A percentile compares a stretch with the other conserved stretches of the same genome.
Evolutionary conservation across 2,113 vertebrate species (phyloP).

Genomic region (Vombatus ursinus): DNA sequence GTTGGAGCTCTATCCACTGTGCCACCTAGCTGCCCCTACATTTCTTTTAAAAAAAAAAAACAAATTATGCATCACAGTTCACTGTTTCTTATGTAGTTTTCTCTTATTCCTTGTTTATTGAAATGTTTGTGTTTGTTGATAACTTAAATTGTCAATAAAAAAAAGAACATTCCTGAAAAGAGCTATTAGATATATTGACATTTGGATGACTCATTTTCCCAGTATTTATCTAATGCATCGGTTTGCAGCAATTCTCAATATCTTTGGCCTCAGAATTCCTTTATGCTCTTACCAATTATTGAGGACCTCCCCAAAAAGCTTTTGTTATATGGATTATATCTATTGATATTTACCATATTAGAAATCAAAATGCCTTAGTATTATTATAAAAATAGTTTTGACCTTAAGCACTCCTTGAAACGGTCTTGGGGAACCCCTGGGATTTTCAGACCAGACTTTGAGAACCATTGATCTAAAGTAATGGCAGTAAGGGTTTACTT

Average conservation of each 20-base stretch:
- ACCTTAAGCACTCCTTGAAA: not conserved
- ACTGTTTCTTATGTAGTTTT: not conserved
- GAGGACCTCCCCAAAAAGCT: not conserved
- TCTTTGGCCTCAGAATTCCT: not conserved
- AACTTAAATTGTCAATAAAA: not conserved
- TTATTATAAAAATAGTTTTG: not conserved
- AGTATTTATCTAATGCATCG: not conserved
- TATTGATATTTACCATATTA: not conserved
- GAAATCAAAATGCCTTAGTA: not conserved
- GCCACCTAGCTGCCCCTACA: no score
- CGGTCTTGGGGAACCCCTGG: not conserved
- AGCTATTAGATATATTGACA: no score
- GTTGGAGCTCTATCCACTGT: no score
- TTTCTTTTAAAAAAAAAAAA: not conserved
- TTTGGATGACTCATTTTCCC: not conserved
- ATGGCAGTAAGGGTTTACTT: conserved; percentile 12
- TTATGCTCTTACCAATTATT: not conserved
- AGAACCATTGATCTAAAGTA: not conserved
- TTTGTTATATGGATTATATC: not conserved
- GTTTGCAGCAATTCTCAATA: not conserved
- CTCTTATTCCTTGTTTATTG: not conserved
- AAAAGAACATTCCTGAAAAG: not conserved
- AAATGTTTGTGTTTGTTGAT: not conserved
- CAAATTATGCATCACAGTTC: not conserved
- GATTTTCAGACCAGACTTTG: not conserved